Evolutionary conservation across 2,888 invertebrate genomes (phyloP), one percentile per base, ranked within the genome.

Genomic region (Alcis repandata): DNA sequence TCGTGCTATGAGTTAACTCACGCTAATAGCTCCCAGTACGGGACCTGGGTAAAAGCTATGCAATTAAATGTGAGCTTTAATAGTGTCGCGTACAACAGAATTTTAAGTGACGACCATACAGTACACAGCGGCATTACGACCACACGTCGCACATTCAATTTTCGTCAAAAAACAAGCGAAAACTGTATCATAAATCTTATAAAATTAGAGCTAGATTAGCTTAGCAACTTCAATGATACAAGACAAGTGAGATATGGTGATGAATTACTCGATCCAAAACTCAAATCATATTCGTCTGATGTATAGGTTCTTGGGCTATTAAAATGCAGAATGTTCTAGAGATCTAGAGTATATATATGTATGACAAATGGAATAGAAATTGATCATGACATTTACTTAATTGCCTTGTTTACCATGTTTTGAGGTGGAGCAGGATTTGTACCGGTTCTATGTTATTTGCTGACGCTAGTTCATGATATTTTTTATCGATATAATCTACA

Each of bases 331-430:
- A 32, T 40, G n/a, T 20, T 59, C 56, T 59, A 69, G 60, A 59
- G 46, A 53, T 40, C 59, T 49, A 57, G 49, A 59, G 51, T 22
- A n/a, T n/a, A n/a, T n/a, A n/a, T n/a, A n/a, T n/a, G n/a, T n/a
- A 60, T 51, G 15, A 19, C 41, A 52, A 59, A 70, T 60, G 69
- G 40, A 67, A 68, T 71, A 66, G 33, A 75, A 71, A 71, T 72
- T 57, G 38, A 40, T 43, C 27, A 22, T 71, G 58, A 41, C 63
- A 73, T 74, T 76, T 60, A 64, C 33, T 76, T 78, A 73, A 79
- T 79, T 68, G 64, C 60, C 66, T 77, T 80, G 77, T 80, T 79
- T 78, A 76, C 68, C 33, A 71, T 69, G 59, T 49, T 56, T 33
- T n/a, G 19, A 58, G 53, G 60, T 38, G 56, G 41, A 65, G 63